A percentile compares a stretch with the other conserved stretches of the same genome.
phyloP scores from a whole-genome alignment of 2,888 invertebrate genomes.

The Troides aeacus region DNA sequence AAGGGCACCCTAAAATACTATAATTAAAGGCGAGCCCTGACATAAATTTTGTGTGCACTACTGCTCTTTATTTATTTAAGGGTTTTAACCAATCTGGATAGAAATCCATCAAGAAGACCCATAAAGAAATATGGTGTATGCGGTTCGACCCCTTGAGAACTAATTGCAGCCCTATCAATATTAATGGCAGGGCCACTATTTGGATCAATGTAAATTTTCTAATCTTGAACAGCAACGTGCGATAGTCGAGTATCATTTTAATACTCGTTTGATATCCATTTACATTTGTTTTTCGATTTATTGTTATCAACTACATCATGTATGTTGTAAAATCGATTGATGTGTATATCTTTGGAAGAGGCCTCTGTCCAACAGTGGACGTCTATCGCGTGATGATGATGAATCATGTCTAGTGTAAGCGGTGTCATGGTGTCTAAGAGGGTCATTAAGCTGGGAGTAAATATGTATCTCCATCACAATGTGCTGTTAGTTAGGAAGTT shows the following conservation, averaged over 20 bases:
- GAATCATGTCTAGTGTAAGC: no score
- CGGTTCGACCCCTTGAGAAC: constrained; percentile 58
- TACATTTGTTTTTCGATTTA: not conserved
- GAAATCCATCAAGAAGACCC: constrained; percentile 62
- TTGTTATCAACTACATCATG: not conserved
- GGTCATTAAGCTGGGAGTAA: no score
- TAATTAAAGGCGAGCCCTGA: not conserved
- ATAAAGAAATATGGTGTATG: constrained; percentile 68
- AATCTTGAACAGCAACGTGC: constrained; percentile 51
- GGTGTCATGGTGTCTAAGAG: no score
- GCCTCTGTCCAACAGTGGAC: no score
- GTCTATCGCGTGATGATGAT: no score
- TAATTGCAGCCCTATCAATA: constrained; percentile 74
- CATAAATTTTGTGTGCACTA: not conserved
- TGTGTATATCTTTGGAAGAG: no score
- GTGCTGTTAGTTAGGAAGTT: no score
- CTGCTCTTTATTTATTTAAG: constrained; percentile 6
- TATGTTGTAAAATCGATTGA: no score
- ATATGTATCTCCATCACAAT: no score
- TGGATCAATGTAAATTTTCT: constrained; percentile 73
- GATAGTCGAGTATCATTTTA: constrained; percentile 42
- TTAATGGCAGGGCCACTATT: constrained; percentile 66
- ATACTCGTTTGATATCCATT: not conserved
- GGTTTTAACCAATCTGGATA: constrained; percentile 46
- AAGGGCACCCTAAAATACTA: not conserved